Evolutionary conservation across 37 sponge, comb jelly and placozoan genomes (phyloP).

Genomic region (Hormiphora californensis): DNA sequence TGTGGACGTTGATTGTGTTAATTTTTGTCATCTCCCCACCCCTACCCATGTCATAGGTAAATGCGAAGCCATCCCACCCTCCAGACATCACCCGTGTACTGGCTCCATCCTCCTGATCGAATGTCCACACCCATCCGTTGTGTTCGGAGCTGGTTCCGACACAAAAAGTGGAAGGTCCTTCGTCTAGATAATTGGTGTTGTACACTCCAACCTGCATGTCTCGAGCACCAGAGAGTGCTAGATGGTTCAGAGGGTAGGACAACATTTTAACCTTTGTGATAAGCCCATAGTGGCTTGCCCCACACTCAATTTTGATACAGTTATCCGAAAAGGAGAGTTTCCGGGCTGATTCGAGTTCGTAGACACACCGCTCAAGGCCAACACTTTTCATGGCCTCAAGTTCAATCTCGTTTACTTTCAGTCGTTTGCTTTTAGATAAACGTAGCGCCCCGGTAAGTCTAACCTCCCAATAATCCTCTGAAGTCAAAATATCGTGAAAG

Average conservation of each 20-base stretch:
- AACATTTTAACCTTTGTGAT: conserved; percentile 15
- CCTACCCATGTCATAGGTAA: conserved; percentile 1
- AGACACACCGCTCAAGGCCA: background rate
- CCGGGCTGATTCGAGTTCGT: background rate
- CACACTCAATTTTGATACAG: background rate
- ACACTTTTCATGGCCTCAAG: background rate
- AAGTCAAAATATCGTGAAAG: conserved; percentile 22
- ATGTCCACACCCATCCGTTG: conserved; percentile 42
- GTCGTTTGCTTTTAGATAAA: background rate
- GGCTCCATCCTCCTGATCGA: conserved; percentile 11
- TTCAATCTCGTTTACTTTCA: background rate
- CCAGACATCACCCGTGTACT: background rate
- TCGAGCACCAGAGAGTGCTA: background rate
- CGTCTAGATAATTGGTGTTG: background rate
- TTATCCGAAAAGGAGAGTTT: background rate
- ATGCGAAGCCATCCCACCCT: conserved; percentile 8
- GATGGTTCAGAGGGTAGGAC: background rate
- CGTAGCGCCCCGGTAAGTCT: background rate
- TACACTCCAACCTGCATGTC: conserved; percentile 26
- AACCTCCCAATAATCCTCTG: conserved; percentile 31
- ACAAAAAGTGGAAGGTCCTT: background rate
- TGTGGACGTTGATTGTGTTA: background rate
- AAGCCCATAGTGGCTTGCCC: conserved; percentile 23
- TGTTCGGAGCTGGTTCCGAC: conserved; percentile 22
- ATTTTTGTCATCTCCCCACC: background rate